phyloP scores from a whole-genome alignment of 2,113 vertebrate genomes.

The Elephas maximus region DNA sequence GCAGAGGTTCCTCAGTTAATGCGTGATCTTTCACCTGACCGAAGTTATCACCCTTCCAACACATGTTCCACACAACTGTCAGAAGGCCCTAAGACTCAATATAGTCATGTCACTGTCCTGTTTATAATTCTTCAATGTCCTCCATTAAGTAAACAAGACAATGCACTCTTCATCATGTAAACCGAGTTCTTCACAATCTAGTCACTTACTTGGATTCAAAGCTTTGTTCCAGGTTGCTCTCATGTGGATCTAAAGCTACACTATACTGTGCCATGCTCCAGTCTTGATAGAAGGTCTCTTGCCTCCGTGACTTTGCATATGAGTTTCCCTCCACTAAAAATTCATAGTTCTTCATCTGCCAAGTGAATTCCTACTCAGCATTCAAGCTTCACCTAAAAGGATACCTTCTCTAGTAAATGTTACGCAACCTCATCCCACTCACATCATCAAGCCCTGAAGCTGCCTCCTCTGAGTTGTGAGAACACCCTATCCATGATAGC shows the following conservation, averaged over 20 bases:
- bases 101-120: not conserved
- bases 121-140: not conserved
- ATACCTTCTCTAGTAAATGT: not conserved
- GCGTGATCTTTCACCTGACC: not conserved
- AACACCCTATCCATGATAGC: rapidly evolving
- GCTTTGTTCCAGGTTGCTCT: not conserved
- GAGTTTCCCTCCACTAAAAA: not conserved
- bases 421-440: not conserved
- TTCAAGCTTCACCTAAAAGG: not conserved
- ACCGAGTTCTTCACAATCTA: not conserved
- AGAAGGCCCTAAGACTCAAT: no score
- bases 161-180: no score
- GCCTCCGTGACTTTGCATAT: not conserved
- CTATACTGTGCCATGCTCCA: not conserved
- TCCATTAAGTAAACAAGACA: not conserved
- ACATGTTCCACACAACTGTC: not conserved
- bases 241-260: not conserved
- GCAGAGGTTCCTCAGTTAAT: not conserved
- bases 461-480: not conserved
- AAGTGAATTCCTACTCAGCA: not conserved
- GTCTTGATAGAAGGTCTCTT: not conserved
- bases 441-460: not conserved
- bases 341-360: not conserved
- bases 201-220: not conserved
- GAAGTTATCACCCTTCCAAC: no score